Evolutionary conservation across 1,140 invertebrate genomes (phyloP).

Genomic region (Drosophila pectinifera): DNA sequence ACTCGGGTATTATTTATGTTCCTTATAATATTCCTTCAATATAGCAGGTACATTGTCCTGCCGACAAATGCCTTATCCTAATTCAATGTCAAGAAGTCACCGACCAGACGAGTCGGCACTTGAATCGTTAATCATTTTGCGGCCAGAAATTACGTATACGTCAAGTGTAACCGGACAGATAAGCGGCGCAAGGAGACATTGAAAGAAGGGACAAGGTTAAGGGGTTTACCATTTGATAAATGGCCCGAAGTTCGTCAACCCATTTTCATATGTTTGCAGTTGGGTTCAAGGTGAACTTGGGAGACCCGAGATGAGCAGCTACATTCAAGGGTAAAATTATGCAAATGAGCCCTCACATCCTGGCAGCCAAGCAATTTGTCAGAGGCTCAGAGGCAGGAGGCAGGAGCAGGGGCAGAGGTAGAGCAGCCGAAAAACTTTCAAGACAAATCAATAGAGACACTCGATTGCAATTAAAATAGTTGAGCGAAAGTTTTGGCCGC

Average conservation of each 20-base stretch:
- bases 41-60: not conserved
- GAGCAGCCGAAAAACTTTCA: constrained; percentile 48
- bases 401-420: no score
- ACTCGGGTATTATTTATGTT: not conserved
- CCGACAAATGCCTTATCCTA: constrained; percentile 39
- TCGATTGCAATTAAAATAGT: constrained; percentile 71
- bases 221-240: constrained; percentile 74
- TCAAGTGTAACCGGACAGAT: constrained; percentile 74
- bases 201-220: constrained; percentile 50
- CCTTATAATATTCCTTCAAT: not conserved
- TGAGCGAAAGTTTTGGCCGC: constrained; percentile 42
- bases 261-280: constrained; percentile 33
- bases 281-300: constrained; percentile 66
- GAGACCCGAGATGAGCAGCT: constrained; percentile 5
- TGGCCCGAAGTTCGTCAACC: constrained; percentile 46
- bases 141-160: constrained; percentile 72
- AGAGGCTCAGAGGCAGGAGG: constrained; percentile 26
- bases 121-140: constrained; percentile 70
- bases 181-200: constrained; percentile 43
- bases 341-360: constrained; percentile 56
- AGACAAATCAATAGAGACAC: constrained; percentile 67
- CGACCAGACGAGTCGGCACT: constrained; percentile 31
- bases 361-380: constrained; percentile 63
- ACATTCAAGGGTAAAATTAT: constrained; percentile 58
- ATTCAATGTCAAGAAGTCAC: constrained; percentile 57